Percentiles rank a stretch among this genome's conserved stretches.
Conservation (phyloP, 2,113 vertebrate genomes). For the Jacana jacana region DNA sequence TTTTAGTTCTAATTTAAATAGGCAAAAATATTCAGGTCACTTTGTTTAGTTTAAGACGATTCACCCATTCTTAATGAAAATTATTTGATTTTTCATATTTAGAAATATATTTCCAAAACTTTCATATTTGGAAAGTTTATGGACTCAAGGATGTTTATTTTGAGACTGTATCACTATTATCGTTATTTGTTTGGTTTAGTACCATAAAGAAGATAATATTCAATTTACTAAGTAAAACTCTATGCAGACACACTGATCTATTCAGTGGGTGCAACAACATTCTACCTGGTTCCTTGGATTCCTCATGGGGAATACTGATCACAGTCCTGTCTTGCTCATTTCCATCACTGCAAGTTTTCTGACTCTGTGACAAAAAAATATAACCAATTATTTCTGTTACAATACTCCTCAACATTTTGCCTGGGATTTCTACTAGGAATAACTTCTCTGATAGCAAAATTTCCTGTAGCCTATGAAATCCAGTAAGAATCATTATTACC, state of each 20-base stretch:
- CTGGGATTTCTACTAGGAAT: neutral
- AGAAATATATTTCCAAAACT: no score
- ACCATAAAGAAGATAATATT: neutral
- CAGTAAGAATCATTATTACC: neutral
- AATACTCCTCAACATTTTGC: neutral
- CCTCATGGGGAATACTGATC: slow-evolving; percentile 79
- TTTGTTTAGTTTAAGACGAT: neutral
- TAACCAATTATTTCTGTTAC: neutral
- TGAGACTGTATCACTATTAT: neutral
- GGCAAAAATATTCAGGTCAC: neutral
- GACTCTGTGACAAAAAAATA: neutral
- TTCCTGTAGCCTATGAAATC: neutral
- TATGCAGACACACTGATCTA: slow-evolving; percentile 85
- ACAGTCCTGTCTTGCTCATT: slow-evolving; percentile 76
- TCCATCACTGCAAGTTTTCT: neutral
- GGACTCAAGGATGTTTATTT: neutral
- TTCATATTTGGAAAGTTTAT: neutral
- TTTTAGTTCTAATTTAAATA: neutral
- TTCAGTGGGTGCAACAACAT: slow-evolving; percentile 80
- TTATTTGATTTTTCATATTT: no score
- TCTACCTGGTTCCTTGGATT: slow-evolving; percentile 78
- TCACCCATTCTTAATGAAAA: neutral
- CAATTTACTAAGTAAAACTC: slow-evolving; percentile 75
- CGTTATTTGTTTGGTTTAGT: neutral
- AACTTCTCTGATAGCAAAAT: neutral